Conservation (phyloP, 1,140 invertebrate species). For the Paracyclopina nana region DNA sequence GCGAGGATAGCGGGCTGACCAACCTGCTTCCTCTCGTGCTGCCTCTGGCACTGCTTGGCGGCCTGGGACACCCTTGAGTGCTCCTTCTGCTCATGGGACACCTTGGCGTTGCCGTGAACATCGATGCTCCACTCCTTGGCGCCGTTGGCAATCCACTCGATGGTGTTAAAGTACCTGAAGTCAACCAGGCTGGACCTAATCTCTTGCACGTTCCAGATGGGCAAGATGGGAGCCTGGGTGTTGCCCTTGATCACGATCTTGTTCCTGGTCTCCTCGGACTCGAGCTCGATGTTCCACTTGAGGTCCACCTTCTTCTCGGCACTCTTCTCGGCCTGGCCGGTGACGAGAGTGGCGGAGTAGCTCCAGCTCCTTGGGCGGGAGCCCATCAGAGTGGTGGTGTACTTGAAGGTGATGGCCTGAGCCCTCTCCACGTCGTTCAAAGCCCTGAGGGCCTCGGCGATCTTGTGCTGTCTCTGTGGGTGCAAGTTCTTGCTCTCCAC, state of each 20-base stretch:
- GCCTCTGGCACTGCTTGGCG: slow-evolving; percentile 8
- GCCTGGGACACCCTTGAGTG: neutral
- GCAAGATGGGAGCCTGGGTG: neutral
- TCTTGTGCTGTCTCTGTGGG: too few species aligned
- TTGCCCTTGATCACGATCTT: slow-evolving; percentile 11
- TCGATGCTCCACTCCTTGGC: slow-evolving; percentile 8
- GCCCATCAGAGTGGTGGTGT: neutral
- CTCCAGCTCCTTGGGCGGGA: neutral
- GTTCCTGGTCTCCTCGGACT: neutral
- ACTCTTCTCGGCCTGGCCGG: neutral
- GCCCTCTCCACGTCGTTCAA: too few species aligned
- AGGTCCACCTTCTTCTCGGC: neutral
- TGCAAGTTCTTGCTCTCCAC: too few species aligned
- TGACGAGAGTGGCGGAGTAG: neutral
- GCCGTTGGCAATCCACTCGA: slow-evolving; percentile 6
- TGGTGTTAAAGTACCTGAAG: slow-evolving; percentile 3
- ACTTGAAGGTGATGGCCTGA: neutral
- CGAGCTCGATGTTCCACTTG: slow-evolving; percentile 9
- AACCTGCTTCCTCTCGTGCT: neutral
- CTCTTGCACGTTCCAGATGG: neutral
- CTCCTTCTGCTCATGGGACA: slow-evolving; percentile 9
- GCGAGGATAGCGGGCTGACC: neutral
- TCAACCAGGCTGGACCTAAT: neutral
- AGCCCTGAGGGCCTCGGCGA: too few species aligned
- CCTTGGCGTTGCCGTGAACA: neutral